Percentiles rank a stretch among this genome's conserved stretches.
These are phyloP conservation scores for Anoplolepis gracilipes DNA, from an alignment of 1,140 invertebrate species.

Conservation along the genomic window DNA sequence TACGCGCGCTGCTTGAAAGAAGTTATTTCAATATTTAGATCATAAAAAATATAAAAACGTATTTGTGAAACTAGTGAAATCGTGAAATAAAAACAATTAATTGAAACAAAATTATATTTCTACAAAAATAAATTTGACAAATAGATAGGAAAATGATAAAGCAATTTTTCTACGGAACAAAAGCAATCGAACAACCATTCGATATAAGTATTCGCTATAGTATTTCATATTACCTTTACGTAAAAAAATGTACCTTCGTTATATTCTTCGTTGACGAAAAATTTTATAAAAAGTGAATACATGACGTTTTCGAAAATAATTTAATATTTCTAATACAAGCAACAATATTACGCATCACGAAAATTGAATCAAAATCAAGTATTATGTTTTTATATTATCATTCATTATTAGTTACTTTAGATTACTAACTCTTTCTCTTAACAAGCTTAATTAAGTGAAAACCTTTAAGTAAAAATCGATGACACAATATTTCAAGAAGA, in stretches of 20 bases:
- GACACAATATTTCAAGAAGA: not conserved
- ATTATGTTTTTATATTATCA: not conserved
- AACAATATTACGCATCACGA: not conserved
- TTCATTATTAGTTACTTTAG: not conserved
- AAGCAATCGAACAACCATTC: not conserved
- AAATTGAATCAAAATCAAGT: not conserved
- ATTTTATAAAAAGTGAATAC: slow-evolving; percentile 11
- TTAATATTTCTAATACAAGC: not conserved
- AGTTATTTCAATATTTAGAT: slow-evolving; percentile 4
- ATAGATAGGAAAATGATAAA: not conserved
- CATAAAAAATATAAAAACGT: not conserved
- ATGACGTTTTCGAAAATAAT: not conserved
- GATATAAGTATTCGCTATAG: not conserved
- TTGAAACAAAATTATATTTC: not conserved
- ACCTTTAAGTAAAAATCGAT: no score
- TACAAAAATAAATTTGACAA: not conserved
- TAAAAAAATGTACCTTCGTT: not conserved
- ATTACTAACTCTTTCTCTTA: not conserved
- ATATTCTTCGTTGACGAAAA: not conserved
- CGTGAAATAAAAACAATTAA: not conserved
- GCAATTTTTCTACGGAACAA: not conserved
- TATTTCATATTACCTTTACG: not conserved
- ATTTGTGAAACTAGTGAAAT: not conserved
- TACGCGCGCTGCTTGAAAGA: not conserved
- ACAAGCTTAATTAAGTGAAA: not conserved